Percentiles rank a stretch among this genome's conserved stretches.
Conservation (phyloP, 1,140 invertebrate genomes). For the Lineus longissimus region DNA sequence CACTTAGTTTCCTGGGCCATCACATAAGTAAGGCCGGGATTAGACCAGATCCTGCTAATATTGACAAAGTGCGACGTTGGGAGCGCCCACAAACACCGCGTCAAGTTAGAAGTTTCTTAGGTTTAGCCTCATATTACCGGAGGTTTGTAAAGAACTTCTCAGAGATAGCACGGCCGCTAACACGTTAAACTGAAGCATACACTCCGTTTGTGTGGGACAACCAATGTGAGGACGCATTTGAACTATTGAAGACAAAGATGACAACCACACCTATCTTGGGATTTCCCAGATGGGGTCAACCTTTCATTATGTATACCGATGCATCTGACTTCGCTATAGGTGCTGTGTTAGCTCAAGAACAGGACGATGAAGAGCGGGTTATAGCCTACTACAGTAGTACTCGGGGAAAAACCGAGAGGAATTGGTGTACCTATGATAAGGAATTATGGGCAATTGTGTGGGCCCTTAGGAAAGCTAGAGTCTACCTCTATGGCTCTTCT, state of each 20-base stretch:
- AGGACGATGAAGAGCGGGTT: constrained; percentile 23
- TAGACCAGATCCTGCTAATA: constrained; percentile 32
- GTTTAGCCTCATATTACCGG: constrained; percentile 30
- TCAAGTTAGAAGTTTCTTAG: constrained; percentile 35
- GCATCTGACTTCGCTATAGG: constrained; percentile 28
- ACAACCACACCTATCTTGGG: too few species aligned
- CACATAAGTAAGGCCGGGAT: constrained; percentile 27
- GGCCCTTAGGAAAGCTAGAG: constrained; percentile 13
- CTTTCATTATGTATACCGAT: constrained; percentile 32
- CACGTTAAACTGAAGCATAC: neutral
- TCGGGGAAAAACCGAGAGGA: constrained; percentile 21
- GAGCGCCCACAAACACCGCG: constrained; percentile 32
- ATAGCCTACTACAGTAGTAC: constrained; percentile 28
- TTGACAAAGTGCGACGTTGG: constrained; percentile 29
- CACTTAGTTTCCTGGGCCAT: constrained; percentile 45
- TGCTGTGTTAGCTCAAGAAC: constrained; percentile 33
- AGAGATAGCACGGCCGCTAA: constrained; percentile 27
- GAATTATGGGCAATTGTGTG: constrained; percentile 20
- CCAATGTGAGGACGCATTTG: too few species aligned
- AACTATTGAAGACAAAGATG: too few species aligned
- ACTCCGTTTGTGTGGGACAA: too few species aligned
- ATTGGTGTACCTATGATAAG: constrained; percentile 15
- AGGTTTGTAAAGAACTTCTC: constrained; percentile 32
- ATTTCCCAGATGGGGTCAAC: neutral
- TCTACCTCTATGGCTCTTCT: constrained; percentile 18